Conservation (phyloP, 2,797 vertebrate genomes). For the Chrysocyon brachyurus region DNA sequence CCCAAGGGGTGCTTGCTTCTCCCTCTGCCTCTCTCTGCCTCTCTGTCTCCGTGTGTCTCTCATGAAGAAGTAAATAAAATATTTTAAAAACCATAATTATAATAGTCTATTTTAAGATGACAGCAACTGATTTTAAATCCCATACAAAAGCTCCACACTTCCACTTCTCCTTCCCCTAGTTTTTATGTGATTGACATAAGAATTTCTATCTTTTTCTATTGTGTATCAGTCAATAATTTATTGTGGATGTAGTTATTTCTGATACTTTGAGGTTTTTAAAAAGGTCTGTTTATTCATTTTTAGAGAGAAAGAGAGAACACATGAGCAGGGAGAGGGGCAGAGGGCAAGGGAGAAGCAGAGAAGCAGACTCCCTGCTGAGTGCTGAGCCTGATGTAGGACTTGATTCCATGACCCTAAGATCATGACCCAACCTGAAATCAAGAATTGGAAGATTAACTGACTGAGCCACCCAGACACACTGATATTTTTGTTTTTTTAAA, state of each 20-base stretch:
- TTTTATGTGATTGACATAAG: neutral
- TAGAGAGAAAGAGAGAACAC: neutral
- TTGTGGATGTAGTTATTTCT: neutral
- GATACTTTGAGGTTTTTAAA: neutral
- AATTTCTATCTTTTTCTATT: neutral
- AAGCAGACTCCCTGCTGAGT: neutral
- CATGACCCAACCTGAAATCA: neutral
- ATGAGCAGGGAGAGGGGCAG: neutral
- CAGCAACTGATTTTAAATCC: neutral
- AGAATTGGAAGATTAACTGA: neutral
- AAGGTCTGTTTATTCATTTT: neutral
- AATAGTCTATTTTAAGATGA: neutral
- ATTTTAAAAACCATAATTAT: too few relatives aligned
- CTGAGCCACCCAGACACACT: neutral
- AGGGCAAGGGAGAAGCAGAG: neutral
- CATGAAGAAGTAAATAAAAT: too few relatives aligned
- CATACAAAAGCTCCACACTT: neutral
- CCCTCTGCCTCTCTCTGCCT: too few relatives aligned
- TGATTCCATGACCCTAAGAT: neutral
- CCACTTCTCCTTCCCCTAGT: neutral
- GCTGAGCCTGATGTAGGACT: neutral
- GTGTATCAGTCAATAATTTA: neutral
- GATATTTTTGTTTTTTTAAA: neutral
- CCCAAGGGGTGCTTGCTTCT: too few relatives aligned
- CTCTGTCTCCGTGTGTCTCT: too few relatives aligned